A percentile compares a stretch with the other conserved stretches of the same genome.
These are phyloP conservation scores for Orthosia gothica DNA, from an alignment of 2,888 invertebrate genomes.

Conservation along the genomic window DNA sequence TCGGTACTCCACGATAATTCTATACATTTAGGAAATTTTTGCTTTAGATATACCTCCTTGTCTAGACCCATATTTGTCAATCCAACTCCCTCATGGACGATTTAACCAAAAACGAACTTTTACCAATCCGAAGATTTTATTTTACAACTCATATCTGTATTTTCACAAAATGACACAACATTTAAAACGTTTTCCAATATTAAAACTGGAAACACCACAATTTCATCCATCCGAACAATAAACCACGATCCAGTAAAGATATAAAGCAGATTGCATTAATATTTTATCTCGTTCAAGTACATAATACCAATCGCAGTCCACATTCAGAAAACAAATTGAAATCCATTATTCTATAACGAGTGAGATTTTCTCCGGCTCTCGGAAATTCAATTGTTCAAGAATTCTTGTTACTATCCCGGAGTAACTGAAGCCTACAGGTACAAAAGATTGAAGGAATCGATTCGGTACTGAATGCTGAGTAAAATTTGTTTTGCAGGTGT, in stretches of 20 bases:
- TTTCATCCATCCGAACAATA: constrained; percentile 22
- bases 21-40: too few relatives aligned
- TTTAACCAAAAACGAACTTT: too few relatives aligned
- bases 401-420: constrained; percentile 38
- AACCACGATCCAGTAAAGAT: constrained; percentile 18
- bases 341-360: constrained; percentile 60
- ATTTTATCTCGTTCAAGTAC: constrained; percentile 45
- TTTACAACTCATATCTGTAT: not conserved
- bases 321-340: constrained; percentile 61
- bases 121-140: not conserved
- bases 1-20: too few relatives aligned
- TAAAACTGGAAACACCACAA: constrained; percentile 8
- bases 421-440: constrained; percentile 44
- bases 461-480: constrained; percentile 18
- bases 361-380: constrained; percentile 50
- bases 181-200: constrained; percentile 7
- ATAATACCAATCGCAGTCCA: constrained; percentile 50
- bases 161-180: constrained; percentile 8
- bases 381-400: constrained; percentile 65
- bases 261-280: constrained; percentile 49
- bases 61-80: not conserved
- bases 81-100: not conserved
- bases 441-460: constrained; percentile 38
- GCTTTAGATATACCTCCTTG: not conserved
- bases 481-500: constrained; percentile 21